Evolutionary conservation across 2,888 invertebrate genomes (phyloP).

Genomic region (Lutraria lutraria): DNA sequence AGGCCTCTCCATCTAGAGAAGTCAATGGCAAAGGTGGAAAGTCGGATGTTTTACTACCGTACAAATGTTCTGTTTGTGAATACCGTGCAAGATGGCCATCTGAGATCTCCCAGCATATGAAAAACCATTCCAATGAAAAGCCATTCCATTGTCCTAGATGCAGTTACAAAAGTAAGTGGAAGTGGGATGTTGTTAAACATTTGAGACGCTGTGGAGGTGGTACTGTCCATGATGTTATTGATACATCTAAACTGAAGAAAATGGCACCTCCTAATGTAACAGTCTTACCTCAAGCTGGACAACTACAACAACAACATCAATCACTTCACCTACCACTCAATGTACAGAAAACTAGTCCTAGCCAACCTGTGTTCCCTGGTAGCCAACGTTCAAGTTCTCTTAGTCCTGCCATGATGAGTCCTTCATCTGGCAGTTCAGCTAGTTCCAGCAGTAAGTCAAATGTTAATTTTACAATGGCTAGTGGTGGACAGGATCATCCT

Average conservation of each 20-base stretch:
- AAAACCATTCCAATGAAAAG: slow-evolving; percentile 86
- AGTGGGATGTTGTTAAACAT: slow-evolving; percentile 87
- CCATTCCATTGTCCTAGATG: slow-evolving; percentile 86
- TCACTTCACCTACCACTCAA: slow-evolving; percentile 7
- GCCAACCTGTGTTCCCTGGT: slow-evolving; percentile 56
- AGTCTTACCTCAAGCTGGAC: slow-evolving; percentile 79
- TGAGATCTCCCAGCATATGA: slow-evolving; percentile 87
- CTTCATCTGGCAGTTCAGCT: slow-evolving; percentile 25
- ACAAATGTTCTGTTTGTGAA: slow-evolving; percentile 86
- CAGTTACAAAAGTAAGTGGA: slow-evolving; percentile 87
- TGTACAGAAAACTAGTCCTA: slow-evolving; percentile 39
- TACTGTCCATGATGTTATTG: slow-evolving; percentile 85
- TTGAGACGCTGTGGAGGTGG: slow-evolving; percentile 87
- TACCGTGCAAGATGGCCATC: slow-evolving; percentile 87
- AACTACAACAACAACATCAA: slow-evolving; percentile 28
- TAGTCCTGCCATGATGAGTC: slow-evolving; percentile 40
- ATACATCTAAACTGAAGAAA: slow-evolving; percentile 80
- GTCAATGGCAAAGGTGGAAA: slow-evolving; percentile 57
- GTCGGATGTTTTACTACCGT: slow-evolving; percentile 81
- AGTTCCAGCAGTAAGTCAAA: slow-evolving; percentile 40
- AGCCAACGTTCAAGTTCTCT: slow-evolving; percentile 50
- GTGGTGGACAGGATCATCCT: slow-evolving; percentile 51
- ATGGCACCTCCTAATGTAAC: slow-evolving; percentile 84
- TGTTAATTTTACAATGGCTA: slow-evolving; percentile 52
- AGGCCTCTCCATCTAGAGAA: slow-evolving; percentile 41